phyloP scores from a whole-genome alignment of 2,888 invertebrate species.

The Aquatica leii region DNA sequence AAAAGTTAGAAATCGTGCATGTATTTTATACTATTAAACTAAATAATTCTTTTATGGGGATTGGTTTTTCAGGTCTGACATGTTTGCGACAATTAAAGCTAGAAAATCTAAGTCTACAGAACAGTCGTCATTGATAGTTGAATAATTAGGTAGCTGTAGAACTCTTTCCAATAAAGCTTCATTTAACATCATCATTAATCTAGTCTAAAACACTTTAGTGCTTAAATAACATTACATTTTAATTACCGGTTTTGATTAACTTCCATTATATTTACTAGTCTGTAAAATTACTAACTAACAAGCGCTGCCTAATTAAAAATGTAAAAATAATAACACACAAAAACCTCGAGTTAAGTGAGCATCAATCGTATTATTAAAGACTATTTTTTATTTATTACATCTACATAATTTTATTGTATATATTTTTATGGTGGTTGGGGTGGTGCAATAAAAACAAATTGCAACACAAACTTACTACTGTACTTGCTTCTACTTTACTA shows the following conservation, averaged over 20 bases:
- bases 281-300: neutral
- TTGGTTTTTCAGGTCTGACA: slow-evolving; percentile 74
- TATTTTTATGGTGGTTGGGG: slow-evolving; percentile 60
- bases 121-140: slow-evolving; percentile 75
- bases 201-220: slow-evolving; percentile 3
- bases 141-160: slow-evolving; percentile 14
- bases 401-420: slow-evolving; percentile 45
- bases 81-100: slow-evolving; percentile 89
- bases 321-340: too few relatives aligned
- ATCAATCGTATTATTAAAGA: neutral
- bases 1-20: slow-evolving; percentile 6
- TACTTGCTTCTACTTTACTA: slow-evolving; percentile 44
- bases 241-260: neutral
- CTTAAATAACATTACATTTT: neutral
- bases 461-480: slow-evolving; percentile 54
- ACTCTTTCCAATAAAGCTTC: neutral
- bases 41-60: neutral
- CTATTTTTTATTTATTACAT: slow-evolving; percentile 24
- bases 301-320: too few relatives aligned
- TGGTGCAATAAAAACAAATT: slow-evolving; percentile 58
- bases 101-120: slow-evolving; percentile 88
- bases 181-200: slow-evolving; percentile 11
- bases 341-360: neutral
- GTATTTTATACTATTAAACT: neutral
- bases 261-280: neutral